A percentile compares a stretch with the other conserved stretches of the same genome.
Conservation (phyloP, 2,888 invertebrate genomes). For the Phyllotreta cruciferae region DNA sequence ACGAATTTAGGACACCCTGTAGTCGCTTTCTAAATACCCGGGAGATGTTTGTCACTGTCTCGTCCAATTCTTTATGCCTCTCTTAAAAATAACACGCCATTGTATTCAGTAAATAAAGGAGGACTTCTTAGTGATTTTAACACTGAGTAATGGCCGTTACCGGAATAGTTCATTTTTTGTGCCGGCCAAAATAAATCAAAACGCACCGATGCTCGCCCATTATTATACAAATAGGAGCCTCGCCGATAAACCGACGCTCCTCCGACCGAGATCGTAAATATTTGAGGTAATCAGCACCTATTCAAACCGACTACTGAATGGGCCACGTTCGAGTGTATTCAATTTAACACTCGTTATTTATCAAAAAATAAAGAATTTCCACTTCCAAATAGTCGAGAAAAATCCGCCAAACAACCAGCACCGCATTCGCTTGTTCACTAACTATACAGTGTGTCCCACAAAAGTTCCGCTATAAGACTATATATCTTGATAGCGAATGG, state of each 20-base stretch:
- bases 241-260: conserved; percentile 17
- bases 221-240: conserved; percentile 25
- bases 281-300: conserved; percentile 25
- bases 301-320: conserved; percentile 8
- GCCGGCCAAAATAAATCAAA: conserved; percentile 29
- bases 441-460: no score
- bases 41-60: conserved; percentile 29
- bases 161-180: conserved; percentile 30
- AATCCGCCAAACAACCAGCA: no score
- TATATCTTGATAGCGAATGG: no score
- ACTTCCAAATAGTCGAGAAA: no score
- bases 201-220: conserved; percentile 23
- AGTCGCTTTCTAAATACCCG: conserved; percentile 25
- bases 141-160: conserved; percentile 30
- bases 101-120: conserved; percentile 27
- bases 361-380: no score
- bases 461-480: no score
- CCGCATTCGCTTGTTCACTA: no score
- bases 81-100: conserved; percentile 29
- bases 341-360: background rate
- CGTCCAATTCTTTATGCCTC: conserved; percentile 29
- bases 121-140: conserved; percentile 31
- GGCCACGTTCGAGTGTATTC: background rate
- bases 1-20: conserved; percentile 1
- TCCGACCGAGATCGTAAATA: conserved; percentile 16